Conservation (phyloP, 1,140 invertebrate species). For the Rhyacophila brunnea region DNA sequence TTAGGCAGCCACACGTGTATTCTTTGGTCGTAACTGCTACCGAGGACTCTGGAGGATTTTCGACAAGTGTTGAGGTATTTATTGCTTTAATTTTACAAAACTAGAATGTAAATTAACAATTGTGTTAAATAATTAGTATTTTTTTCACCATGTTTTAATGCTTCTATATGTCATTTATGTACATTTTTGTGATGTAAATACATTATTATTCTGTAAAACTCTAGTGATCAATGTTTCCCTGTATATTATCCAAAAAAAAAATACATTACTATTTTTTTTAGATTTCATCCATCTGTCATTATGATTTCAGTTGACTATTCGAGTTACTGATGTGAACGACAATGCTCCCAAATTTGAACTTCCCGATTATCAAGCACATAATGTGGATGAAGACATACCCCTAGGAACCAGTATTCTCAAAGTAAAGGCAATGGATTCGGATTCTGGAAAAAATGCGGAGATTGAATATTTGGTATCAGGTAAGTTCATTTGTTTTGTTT, state of each 20-base stretch:
- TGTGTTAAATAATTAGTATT: neutral
- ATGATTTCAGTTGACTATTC: conserved; percentile 74
- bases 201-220: no score
- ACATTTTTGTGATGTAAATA: no score
- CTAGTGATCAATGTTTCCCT: no score
- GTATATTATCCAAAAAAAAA: neutral
- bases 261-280: no score
- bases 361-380: conserved; percentile 93
- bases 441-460: conserved; percentile 90
- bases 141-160: no score
- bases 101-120: no score
- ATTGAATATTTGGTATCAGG: conserved; percentile 85
- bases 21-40: conserved; percentile 89
- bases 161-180: no score
- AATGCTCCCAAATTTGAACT: conserved; percentile 93
- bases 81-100: neutral
- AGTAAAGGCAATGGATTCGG: conserved; percentile 90
- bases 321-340: conserved; percentile 93
- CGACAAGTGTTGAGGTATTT: conserved; percentile 85
- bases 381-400: conserved; percentile 91
- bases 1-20: conserved; percentile 90
- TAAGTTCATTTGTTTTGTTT: conserved; percentile 21
- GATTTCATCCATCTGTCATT: no score
- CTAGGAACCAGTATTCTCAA: conserved; percentile 86
- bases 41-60: conserved; percentile 93